Evolutionary conservation across 1,140 invertebrate genomes (phyloP).

Genomic region (Oryzaephilus surinamensis): DNA sequence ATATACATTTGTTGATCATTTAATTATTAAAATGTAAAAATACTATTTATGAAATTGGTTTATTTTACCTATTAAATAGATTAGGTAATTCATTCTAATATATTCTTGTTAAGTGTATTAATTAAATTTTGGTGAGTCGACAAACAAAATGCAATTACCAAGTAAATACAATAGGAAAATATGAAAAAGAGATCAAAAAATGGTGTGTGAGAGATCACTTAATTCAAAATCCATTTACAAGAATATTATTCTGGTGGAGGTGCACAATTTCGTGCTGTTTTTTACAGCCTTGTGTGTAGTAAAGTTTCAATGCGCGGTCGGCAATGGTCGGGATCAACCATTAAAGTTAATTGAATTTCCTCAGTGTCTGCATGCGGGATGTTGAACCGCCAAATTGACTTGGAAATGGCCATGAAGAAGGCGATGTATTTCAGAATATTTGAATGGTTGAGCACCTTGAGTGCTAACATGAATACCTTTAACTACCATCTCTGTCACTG

Average conservation of each 20-base stretch:
- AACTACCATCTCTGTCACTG: constrained; percentile 1
- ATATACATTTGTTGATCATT: too few relatives aligned
- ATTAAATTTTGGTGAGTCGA: too few relatives aligned
- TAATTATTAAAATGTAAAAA: too few relatives aligned
- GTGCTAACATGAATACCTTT: constrained; percentile 7
- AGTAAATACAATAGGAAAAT: too few relatives aligned
- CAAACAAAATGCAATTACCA: too few relatives aligned
- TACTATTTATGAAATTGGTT: too few relatives aligned
- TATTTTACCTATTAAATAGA: too few relatives aligned
- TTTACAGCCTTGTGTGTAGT: constrained; percentile 23
- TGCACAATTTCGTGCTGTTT: constrained; percentile 18
- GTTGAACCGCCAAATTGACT: constrained; percentile 36
- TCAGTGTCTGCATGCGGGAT: constrained; percentile 31
- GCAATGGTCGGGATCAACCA: constrained; percentile 34
- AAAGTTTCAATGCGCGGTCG: constrained; percentile 17
- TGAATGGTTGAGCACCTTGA: constrained; percentile 13
- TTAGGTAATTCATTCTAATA: too few relatives aligned
- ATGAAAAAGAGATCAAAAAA: too few relatives aligned
- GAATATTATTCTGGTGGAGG: constrained; percentile 27
- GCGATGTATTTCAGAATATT: constrained; percentile 27
- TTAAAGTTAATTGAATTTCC: constrained; percentile 40
- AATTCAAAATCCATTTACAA: constrained; percentile 32
- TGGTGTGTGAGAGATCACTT: too few relatives aligned
- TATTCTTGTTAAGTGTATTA: too few relatives aligned
- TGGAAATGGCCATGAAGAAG: constrained; percentile 33